These are phyloP conservation scores for Himalopsyche phryganea DNA, from an alignment of 1,140 invertebrate genomes.

Conservation along the genomic window DNA sequence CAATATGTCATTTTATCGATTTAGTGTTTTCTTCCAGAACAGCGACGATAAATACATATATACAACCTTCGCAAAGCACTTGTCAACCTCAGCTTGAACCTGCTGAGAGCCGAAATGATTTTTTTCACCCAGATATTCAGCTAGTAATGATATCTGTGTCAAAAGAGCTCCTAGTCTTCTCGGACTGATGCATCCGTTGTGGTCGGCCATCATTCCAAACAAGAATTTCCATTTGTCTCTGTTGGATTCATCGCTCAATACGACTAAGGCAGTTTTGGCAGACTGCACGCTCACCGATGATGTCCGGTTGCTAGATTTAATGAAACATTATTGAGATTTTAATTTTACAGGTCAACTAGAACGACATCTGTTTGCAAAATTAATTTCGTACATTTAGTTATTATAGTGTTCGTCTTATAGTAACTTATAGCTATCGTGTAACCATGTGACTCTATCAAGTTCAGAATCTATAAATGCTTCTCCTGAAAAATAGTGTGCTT, in stretches of 20 bases:
- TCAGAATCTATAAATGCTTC: no score
- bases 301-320: slow-evolving; percentile 19
- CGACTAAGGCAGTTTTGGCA: slow-evolving; percentile 60
- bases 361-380: no score
- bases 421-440: no score
- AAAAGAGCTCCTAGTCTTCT: slow-evolving; percentile 56
- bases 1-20: no score
- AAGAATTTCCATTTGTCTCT: slow-evolving; percentile 62
- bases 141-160: slow-evolving; percentile 51
- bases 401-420: no score
- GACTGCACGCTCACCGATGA: slow-evolving; percentile 48
- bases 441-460: no score
- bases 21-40: no score
- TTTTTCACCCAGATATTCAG: slow-evolving; percentile 57
- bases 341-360: neutral
- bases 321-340: neutral
- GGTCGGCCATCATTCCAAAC: slow-evolving; percentile 61
- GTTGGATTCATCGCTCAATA: slow-evolving; percentile 58
- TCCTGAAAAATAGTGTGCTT: no score
- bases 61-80: slow-evolving; percentile 60
- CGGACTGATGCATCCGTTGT: slow-evolving; percentile 61
- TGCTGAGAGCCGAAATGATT: slow-evolving; percentile 52
- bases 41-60: no score
- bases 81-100: slow-evolving; percentile 56
- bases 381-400: no score